Percentiles rank a stretch among this genome's conserved stretches.
Evolutionary conservation across 1,140 invertebrate genomes (phyloP).

Genomic region (Pseudomyrmex cubaensis): DNA sequence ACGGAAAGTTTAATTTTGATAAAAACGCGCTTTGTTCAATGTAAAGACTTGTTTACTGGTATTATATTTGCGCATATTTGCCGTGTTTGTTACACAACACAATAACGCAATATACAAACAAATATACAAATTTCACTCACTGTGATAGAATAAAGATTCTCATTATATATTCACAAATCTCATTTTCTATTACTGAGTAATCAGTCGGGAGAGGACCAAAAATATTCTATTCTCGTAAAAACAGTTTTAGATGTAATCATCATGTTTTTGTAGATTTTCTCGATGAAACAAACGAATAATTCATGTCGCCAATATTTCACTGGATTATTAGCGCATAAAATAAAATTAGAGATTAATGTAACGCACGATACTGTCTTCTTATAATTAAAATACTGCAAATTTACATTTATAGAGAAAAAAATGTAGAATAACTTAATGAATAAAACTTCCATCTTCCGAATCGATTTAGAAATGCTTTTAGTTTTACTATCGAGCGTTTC

Average conservation of each 20-base stretch:
- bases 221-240: slow-evolving; percentile 9
- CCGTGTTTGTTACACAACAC: not conserved
- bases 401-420: not conserved
- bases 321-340: not conserved
- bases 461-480: slow-evolving; percentile 11
- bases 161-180: slow-evolving; percentile 30
- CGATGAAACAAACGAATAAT: slow-evolving; percentile 13
- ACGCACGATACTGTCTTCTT: not conserved
- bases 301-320: not conserved
- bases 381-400: not conserved
- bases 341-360: not conserved
- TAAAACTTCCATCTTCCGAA: not conserved
- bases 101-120: not conserved
- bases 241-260: not conserved
- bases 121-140: not conserved
- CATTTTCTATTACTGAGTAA: slow-evolving; percentile 13
- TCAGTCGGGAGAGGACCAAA: slow-evolving; percentile 1
- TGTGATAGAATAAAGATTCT: slow-evolving; percentile 37
- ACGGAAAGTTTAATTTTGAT: slow-evolving; percentile 37
- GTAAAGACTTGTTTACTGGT: not conserved
- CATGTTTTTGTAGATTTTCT: not conserved
- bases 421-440: not conserved
- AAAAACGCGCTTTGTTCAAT: slow-evolving; percentile 26
- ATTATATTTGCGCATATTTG: slow-evolving; percentile 10
- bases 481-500: not conserved